Evolutionary conservation across 2,113 vertebrate genomes (phyloP).

Genomic region (Cheilinus undulatus): DNA sequence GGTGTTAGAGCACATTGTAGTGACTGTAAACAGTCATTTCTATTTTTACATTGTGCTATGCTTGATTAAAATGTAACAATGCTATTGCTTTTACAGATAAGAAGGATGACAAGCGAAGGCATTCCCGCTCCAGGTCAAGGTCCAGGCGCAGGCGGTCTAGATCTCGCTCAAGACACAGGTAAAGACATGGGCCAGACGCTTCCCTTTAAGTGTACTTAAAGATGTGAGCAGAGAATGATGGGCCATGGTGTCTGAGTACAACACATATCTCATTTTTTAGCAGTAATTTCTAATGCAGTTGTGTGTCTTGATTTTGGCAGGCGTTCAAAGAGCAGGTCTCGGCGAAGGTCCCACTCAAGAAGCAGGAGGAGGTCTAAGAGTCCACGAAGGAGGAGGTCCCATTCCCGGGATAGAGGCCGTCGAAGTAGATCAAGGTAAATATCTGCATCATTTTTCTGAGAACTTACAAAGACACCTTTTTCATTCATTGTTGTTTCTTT

Average conservation of each 20-base stretch:
- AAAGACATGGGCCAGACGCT: background rate
- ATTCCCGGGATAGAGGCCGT: constrained; percentile 90
- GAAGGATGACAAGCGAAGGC: constrained; percentile 97
- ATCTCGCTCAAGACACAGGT: constrained; percentile 97
- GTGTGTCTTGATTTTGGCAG: constrained; percentile 64
- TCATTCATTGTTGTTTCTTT: background rate
- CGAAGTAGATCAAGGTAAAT: constrained; percentile 91
- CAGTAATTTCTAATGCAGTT: background rate
- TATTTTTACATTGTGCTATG: background rate
- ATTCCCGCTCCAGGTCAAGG: constrained; percentile 92
- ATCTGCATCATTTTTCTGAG: background rate
- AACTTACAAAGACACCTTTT: background rate
- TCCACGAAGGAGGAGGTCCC: constrained; percentile 89
- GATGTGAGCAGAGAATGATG: background rate
- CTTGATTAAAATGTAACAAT: background rate
- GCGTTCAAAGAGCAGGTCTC: constrained; percentile 93
- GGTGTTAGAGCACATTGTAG: too few species aligned
- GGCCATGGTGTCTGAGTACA: background rate
- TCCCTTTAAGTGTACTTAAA: background rate
- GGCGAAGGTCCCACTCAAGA: constrained; percentile 92
- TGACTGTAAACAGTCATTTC: too few species aligned
- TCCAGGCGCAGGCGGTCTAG: constrained; percentile 92
- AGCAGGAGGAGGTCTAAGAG: constrained; percentile 95
- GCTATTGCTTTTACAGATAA: constrained; percentile 84
- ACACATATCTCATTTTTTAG: background rate